Conservation (phyloP, 2,888 invertebrate species). For the Athalia circularis region DNA sequence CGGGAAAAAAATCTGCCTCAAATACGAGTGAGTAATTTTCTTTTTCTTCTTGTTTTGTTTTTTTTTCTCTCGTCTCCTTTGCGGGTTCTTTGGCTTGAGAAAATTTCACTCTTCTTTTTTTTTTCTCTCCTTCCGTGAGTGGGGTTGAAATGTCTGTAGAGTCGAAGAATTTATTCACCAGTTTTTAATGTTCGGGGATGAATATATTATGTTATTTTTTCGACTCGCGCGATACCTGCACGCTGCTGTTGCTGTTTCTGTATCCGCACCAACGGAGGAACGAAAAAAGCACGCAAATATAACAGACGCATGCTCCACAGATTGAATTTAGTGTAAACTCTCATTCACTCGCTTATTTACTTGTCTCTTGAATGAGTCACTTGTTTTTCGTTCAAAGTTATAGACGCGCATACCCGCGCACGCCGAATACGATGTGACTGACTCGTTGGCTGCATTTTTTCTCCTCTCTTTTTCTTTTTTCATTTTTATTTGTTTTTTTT, state of each 20-base stretch:
- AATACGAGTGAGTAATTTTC: no score
- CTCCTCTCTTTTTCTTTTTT: not conserved
- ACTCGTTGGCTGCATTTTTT: not conserved
- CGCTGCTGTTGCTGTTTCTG: not conserved
- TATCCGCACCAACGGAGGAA: not conserved
- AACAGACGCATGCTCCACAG: no score
- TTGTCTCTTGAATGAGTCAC: constrained; percentile 22
- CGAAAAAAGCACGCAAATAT: not conserved
- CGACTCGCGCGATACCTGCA: no score
- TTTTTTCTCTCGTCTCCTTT: not conserved
- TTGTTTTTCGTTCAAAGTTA: constrained; percentile 25
- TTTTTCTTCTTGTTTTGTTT: no score
- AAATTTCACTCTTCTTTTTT: not conserved
- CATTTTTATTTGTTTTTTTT: not conserved
- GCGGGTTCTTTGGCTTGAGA: not conserved
- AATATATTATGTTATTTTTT: no score
- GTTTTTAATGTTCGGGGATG: no score
- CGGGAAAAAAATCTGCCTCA: no score
- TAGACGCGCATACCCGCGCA: not conserved
- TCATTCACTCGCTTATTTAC: no score
- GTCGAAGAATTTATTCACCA: no score
- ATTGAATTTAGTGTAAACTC: no score
- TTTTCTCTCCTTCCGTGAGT: not conserved
- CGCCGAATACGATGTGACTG: not conserved
- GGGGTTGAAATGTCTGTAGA: no score